phyloP scores from a whole-genome alignment of 1,140 invertebrate species.

The Ostrea denselamellosa region DNA sequence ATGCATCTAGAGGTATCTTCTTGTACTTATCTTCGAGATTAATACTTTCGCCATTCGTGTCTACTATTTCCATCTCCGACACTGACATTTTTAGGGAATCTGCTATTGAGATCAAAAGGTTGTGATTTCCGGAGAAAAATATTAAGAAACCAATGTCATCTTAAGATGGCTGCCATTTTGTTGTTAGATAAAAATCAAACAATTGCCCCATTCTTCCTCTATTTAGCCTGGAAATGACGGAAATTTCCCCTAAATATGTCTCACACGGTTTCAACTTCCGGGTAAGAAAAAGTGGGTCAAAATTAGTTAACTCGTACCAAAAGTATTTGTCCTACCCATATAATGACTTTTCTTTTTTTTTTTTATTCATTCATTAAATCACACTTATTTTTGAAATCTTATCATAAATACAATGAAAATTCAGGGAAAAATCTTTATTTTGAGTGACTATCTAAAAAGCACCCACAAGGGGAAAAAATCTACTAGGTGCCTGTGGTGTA shows the following conservation, averaged over 20 bases:
- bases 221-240: conserved; percentile 13
- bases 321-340: neutral
- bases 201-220: conserved; percentile 33
- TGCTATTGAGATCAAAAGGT: neutral
- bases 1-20: conserved; percentile 57
- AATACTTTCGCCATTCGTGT: conserved; percentile 50
- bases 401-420: too few species aligned
- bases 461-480: too few species aligned
- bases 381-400: too few species aligned
- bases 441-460: too few species aligned
- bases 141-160: neutral
- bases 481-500: too few species aligned
- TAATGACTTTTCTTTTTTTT: too few species aligned
- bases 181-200: neutral
- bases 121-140: neutral
- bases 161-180: conserved; percentile 33
- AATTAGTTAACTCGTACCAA: neutral
- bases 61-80: conserved; percentile 51
- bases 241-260: conserved; percentile 17
- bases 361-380: too few species aligned
- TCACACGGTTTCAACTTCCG: conserved; percentile 9
- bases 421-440: too few species aligned
- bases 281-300: conserved; percentile 17
- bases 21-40: conserved; percentile 41
- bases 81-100: conserved; percentile 13